Percentiles rank a stretch among this genome's conserved stretches.
phyloP scores from a whole-genome alignment of 2,797 vertebrate species.

The Erpetoichthys calabaricus region DNA sequence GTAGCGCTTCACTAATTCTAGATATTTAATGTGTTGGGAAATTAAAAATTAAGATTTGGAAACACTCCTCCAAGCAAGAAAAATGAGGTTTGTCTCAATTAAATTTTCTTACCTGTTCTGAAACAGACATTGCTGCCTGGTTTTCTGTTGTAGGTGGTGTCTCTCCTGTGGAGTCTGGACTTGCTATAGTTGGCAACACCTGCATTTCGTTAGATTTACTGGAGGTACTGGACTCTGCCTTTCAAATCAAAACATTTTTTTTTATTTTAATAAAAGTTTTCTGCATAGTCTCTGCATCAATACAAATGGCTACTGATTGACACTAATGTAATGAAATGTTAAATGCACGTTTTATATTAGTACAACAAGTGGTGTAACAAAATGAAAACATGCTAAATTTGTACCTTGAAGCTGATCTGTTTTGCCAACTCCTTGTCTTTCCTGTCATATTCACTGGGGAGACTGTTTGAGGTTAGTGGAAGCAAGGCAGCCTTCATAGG shows the following conservation, averaged over 20 bases:
- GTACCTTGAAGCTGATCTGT: conserved; percentile 93
- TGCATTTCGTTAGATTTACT: conserved; percentile 25
- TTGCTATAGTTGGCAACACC: conserved; percentile 2
- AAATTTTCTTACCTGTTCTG: background rate
- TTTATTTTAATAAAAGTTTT: background rate
- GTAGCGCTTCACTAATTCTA: too few relatives aligned
- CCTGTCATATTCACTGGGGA: conserved; percentile 64
- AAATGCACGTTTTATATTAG: too few relatives aligned
- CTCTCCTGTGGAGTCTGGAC: conserved; percentile 9
- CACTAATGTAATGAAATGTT: too few relatives aligned
- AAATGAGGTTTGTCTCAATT: too few relatives aligned
- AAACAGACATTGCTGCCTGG: conserved; percentile 16
- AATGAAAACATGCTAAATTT: conserved; percentile 19
- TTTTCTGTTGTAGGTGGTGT: conserved; percentile 10
- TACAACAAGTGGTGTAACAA: too few relatives aligned
- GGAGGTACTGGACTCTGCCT: conserved; percentile 42
- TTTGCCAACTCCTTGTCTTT: conserved; percentile 77
- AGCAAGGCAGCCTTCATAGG: conserved; percentile 72
- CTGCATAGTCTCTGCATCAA: too few relatives aligned
- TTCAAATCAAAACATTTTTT: conserved; percentile 11
- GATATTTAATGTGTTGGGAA: too few relatives aligned
- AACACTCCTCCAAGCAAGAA: too few relatives aligned
- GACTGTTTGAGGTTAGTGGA: conserved; percentile 60
- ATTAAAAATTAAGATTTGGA: too few relatives aligned
- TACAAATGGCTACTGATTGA: too few relatives aligned